phyloP scores from a whole-genome alignment of 1,140 invertebrate species.

The Drosophila yakuba region DNA sequence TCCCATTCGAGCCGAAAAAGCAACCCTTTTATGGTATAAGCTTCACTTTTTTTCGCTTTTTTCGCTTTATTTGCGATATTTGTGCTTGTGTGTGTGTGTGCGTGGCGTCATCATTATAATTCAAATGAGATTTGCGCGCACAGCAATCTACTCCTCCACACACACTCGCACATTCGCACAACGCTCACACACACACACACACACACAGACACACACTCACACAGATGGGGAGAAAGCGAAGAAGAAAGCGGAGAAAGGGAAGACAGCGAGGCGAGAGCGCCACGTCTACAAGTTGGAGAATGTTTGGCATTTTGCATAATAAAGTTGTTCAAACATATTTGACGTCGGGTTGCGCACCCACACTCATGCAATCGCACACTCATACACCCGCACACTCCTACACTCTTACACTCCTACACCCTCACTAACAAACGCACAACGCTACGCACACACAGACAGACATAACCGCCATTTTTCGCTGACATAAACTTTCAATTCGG shows the following conservation, averaged over 20 bases:
- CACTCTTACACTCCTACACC: background rate
- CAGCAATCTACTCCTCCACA: conserved; percentile 50
- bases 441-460: conserved; percentile 21
- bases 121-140: conserved; percentile 81
- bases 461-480: conserved; percentile 64
- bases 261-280: conserved; percentile 15
- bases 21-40: conserved; percentile 28
- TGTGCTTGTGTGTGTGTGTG: conserved; percentile 52
- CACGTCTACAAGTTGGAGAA: conserved; percentile 77
- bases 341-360: conserved; percentile 55
- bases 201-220: background rate
- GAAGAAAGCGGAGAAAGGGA: conserved; percentile 3
- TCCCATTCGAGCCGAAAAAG: conserved; percentile 9
- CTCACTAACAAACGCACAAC: background rate
- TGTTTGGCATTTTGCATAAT: conserved; percentile 82
- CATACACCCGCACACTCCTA: background rate
- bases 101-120: conserved; percentile 79
- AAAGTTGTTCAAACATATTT: conserved; percentile 82
- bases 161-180: conserved; percentile 5
- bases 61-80: conserved; percentile 5
- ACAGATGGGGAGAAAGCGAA: no score
- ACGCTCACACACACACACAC: background rate
- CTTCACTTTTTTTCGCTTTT: conserved; percentile 21
- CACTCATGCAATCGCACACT: conserved; percentile 21
- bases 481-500: conserved; percentile 78